Percentiles rank a stretch among this genome's conserved stretches.
Evolutionary conservation across 2,797 vertebrate genomes (phyloP).

Genomic region (Hypotaenidia okinawae): DNA sequence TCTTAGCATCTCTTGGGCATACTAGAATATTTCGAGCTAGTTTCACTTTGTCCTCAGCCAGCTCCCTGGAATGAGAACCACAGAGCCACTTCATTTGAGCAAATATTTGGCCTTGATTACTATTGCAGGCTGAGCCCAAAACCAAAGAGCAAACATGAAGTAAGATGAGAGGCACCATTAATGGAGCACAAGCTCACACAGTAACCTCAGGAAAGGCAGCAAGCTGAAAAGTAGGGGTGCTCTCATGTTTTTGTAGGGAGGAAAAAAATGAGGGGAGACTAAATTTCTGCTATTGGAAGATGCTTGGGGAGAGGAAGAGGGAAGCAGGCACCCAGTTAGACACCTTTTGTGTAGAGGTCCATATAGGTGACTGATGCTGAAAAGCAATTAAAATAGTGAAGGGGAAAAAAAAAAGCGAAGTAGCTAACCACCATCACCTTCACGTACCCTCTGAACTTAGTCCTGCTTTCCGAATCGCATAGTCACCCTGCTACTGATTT

Average conservation of each 20-base stretch:
- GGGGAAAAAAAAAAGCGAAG: background rate
- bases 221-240: background rate
- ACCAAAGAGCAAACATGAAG: constrained; percentile 60
- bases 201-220: background rate
- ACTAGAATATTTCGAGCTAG: constrained; percentile 39
- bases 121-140: constrained; percentile 52
- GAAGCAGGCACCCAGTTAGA: background rate
- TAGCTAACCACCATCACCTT: background rate
- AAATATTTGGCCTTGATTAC: constrained; percentile 74
- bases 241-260: background rate
- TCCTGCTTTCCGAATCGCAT: background rate
- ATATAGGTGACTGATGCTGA: background rate
- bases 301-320: background rate
- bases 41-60: constrained; percentile 55
- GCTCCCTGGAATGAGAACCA: constrained; percentile 54
- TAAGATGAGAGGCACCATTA: constrained; percentile 22
- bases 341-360: background rate
- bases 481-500: background rate
- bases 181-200: background rate
- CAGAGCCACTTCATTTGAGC: constrained; percentile 56
- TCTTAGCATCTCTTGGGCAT: constrained; percentile 47
- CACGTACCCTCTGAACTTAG: background rate
- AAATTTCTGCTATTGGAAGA: background rate
- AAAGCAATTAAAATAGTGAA: background rate
- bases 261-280: background rate